Conservation (phyloP, 2,797 vertebrate genomes). For the Australoheros facetus region DNA sequence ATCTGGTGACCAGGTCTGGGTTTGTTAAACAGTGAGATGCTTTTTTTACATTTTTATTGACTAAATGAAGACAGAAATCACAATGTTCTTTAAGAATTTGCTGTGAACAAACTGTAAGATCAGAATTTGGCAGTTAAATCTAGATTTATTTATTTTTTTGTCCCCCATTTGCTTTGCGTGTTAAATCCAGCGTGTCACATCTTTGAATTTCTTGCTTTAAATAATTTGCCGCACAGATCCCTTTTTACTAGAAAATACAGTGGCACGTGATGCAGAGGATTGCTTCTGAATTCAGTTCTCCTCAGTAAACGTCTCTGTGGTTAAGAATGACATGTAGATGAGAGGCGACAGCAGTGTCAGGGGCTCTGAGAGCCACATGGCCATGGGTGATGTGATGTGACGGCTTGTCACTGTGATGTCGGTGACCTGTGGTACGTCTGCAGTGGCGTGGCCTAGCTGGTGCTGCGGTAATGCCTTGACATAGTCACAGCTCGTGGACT, state of each 20-base stretch:
- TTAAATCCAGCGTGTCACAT: not conserved
- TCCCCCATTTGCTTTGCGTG: not conserved
- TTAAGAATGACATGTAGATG: constrained; percentile 70
- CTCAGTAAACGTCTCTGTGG: constrained; percentile 58
- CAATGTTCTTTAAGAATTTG: not conserved
- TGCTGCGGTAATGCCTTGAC: constrained; percentile 55
- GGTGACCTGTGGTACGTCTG: constrained; percentile 70
- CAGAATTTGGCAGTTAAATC: constrained; percentile 37
- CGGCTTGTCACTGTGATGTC: constrained; percentile 77
- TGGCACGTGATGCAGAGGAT: not conserved
- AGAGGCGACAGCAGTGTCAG: constrained; percentile 81
- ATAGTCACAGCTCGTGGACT: constrained; percentile 31
- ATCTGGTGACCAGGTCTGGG: constrained; percentile 20
- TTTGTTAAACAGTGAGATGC: constrained; percentile 32
- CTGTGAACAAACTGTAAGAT: not conserved
- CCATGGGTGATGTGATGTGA: constrained; percentile 80
- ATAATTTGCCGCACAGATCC: constrained; percentile 23
- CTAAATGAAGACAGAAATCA: constrained; percentile 25
- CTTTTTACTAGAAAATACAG: constrained; percentile 16
- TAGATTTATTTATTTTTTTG: constrained; percentile 4
- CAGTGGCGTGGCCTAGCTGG: constrained; percentile 63
- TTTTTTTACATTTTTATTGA: not conserved
- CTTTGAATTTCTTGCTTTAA: constrained; percentile 7
- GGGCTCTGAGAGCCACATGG: constrained; percentile 71
- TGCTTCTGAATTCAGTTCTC: constrained; percentile 36